phyloP scores from a whole-genome alignment of 2,888 invertebrate species.

The Cataglyphis livida region DNA sequence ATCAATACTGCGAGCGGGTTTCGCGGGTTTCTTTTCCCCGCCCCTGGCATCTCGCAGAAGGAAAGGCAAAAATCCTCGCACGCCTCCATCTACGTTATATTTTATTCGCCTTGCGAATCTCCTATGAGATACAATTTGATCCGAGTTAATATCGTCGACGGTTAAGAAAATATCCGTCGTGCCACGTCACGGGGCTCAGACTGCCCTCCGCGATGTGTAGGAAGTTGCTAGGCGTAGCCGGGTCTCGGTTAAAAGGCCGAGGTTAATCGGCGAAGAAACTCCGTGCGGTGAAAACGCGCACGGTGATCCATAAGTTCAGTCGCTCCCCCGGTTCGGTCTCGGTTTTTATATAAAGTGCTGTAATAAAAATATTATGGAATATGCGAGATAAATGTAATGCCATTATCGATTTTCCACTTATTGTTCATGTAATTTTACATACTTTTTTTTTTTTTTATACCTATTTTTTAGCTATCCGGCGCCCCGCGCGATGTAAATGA shows the following conservation, averaged over 20 bases:
- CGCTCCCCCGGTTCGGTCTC: constrained; percentile 48
- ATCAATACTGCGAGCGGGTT: background rate
- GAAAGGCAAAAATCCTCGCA: background rate
- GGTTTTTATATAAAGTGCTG: constrained; percentile 57
- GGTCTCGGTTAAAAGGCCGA: constrained; percentile 37
- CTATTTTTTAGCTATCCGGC: constrained; percentile 58
- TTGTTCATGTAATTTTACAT: background rate
- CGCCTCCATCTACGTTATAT: background rate
- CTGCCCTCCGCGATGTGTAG: constrained; percentile 45
- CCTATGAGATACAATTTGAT: constrained; percentile 13
- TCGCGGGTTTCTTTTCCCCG: background rate
- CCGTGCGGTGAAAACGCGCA: background rate
- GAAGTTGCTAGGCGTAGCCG: constrained; percentile 19
- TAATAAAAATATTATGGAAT: background rate
- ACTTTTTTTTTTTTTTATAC: background rate
- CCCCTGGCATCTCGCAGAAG: background rate
- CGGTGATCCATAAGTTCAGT: constrained; percentile 38
- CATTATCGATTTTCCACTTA: background rate
- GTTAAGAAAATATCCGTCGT: constrained; percentile 54
- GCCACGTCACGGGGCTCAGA: constrained; percentile 50
- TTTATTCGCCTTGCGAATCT: constrained; percentile 14
- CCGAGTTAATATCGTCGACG: constrained; percentile 41
- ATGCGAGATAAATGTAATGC: background rate
- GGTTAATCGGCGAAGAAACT: constrained; percentile 42
- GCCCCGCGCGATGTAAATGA: constrained; percentile 72